Evolutionary conservation across 2,797 vertebrate genomes (phyloP).

Genomic region (Distichodus sexfasciatus): DNA sequence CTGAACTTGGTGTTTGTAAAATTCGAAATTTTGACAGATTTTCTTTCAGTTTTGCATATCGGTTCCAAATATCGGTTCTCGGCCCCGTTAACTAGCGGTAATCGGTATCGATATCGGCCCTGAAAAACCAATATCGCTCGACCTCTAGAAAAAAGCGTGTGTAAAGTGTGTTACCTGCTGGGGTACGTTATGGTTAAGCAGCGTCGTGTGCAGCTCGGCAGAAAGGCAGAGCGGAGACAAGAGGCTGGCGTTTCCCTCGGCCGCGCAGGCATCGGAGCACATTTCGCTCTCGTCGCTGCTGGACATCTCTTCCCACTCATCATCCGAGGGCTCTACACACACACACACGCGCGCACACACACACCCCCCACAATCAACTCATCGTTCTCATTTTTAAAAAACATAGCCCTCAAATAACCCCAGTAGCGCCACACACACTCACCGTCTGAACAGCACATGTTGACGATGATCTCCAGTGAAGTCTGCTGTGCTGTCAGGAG

Average conservation of each 20-base stretch:
- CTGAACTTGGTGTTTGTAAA: no score
- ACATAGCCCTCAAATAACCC: no score
- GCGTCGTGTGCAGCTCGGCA: slow-evolving; percentile 83
- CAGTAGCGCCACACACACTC: no score
- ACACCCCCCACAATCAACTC: no score
- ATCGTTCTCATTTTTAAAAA: no score
- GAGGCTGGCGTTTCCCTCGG: slow-evolving; percentile 71
- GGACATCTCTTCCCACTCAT: slow-evolving; percentile 93
- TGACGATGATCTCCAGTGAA: slow-evolving; percentile 94
- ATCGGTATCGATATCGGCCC: no score
- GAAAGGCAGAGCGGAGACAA: slow-evolving; percentile 92
- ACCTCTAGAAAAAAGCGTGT: neutral
- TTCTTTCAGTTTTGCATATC: no score
- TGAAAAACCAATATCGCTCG: no score
- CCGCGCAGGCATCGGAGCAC: slow-evolving; percentile 76
- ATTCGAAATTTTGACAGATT: no score
- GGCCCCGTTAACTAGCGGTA: no score
- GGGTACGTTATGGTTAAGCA: slow-evolving; percentile 85
- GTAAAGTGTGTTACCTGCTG: slow-evolving; percentile 80
- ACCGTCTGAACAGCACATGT: slow-evolving; percentile 98
- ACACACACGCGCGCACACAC: slow-evolving; percentile 7
- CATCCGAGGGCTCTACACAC: slow-evolving; percentile 84
- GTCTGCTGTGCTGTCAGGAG: slow-evolving; percentile 94
- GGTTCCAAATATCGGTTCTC: no score
- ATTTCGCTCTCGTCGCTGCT: slow-evolving; percentile 93